Percentiles rank a stretch among this genome's conserved stretches.
Conservation (phyloP, 1,140 invertebrate species). For the Leucophenga varia region DNA sequence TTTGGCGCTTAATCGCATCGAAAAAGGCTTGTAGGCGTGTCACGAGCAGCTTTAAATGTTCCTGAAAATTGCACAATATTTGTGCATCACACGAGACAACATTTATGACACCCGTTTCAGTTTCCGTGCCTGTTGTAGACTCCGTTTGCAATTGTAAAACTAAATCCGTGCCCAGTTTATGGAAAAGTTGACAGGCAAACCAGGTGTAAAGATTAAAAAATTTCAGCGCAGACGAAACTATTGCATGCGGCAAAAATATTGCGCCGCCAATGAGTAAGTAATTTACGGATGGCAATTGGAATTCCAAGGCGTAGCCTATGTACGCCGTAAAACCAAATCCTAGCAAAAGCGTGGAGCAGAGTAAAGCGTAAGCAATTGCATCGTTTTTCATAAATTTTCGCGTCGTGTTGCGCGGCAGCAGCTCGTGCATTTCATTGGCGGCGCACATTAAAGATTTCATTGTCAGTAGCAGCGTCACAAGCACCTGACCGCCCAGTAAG, state of each 20-base stretch:
- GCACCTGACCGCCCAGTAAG: slow-evolving; percentile 30
- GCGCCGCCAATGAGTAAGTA: slow-evolving; percentile 33
- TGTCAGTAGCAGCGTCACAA: no score
- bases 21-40: slow-evolving; percentile 12
- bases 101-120: neutral
- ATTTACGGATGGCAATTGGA: slow-evolving; percentile 35
- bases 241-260: slow-evolving; percentile 39
- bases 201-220: slow-evolving; percentile 29
- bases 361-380: slow-evolving; percentile 21
- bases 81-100: slow-evolving; percentile 5
- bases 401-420: slow-evolving; percentile 2
- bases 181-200: slow-evolving; percentile 20
- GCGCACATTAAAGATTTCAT: slow-evolving; percentile 25
- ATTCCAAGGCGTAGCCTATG: slow-evolving; percentile 45
- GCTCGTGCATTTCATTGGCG: slow-evolving; percentile 15
- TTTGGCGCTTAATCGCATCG: slow-evolving; percentile 19
- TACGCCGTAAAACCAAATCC: slow-evolving; percentile 27
- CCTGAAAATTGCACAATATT: slow-evolving; percentile 5
- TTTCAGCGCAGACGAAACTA: slow-evolving; percentile 26
- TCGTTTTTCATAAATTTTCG: slow-evolving; percentile 10
- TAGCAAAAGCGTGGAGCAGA: slow-evolving; percentile 31
- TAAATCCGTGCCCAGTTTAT: slow-evolving; percentile 3
- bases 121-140: neutral
- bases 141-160: neutral
- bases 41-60: slow-evolving; percentile 21